phyloP scores from a whole-genome alignment of 2,888 invertebrate species.

The Epistrophe grossulariae region DNA sequence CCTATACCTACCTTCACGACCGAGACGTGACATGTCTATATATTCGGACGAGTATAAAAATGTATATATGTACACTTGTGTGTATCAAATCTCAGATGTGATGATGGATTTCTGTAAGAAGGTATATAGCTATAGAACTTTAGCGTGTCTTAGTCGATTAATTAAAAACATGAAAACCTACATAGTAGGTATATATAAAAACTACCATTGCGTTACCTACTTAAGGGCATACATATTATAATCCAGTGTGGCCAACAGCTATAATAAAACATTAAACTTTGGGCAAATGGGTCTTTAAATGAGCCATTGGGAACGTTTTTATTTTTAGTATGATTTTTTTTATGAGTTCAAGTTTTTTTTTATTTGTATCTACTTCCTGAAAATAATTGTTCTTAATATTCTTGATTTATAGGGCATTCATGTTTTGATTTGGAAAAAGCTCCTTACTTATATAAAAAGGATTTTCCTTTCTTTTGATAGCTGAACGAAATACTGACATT shows the following conservation, averaged over 20 bases:
- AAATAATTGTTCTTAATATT: background rate
- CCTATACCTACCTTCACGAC: conserved; percentile 18
- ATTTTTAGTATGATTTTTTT: background rate
- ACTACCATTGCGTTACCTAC: conserved; percentile 61
- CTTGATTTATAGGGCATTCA: background rate
- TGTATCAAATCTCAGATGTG: conserved; percentile 74
- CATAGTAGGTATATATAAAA: conserved; percentile 40
- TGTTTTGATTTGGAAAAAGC: background rate
- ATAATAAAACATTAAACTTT: conserved; percentile 3
- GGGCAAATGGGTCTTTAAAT: background rate
- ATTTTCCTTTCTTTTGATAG: background rate
- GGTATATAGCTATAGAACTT: conserved; percentile 23
- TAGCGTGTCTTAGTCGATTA: conserved; percentile 73
- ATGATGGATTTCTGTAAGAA: conserved; percentile 62
- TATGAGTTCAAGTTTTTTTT: background rate
- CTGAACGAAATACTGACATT: background rate
- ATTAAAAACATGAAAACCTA: conserved; percentile 75
- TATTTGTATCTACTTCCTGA: background rate
- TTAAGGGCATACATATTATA: background rate
- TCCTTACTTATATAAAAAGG: background rate
- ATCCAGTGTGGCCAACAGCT: conserved; percentile 11
- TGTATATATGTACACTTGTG: conserved; percentile 46
- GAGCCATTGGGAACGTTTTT: background rate
- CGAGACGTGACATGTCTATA: conserved; percentile 49
- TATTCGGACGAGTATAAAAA: conserved; percentile 36